Evolutionary conservation across 1,140 invertebrate species (phyloP), one percentile per base, ranked within the genome.

Genomic region (Brachionus paranguensis): DNA sequence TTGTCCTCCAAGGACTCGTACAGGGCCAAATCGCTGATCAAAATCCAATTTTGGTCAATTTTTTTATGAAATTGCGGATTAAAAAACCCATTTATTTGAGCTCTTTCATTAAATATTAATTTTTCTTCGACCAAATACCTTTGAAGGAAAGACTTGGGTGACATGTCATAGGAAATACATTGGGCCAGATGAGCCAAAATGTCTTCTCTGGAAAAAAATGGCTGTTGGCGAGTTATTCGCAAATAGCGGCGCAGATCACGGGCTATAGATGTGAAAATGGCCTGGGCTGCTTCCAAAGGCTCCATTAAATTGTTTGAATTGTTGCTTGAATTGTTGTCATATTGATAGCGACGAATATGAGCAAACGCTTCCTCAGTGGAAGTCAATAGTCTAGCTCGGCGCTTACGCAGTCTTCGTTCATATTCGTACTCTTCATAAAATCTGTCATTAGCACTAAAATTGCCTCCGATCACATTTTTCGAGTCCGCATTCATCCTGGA

Each of bases 341-440:
- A 29, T 33, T 84, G 43, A 20, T 24, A 29, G 84, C 91, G 87
- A 86, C 91, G 95, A 85, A 99, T 96, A 87, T 98, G 96, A 7
- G 95, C 95, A 88, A 99, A 99, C 0, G 96, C 96, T 88, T 99
- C 97, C 89, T 99, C 97, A 3, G 96, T 94, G 1, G 96, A 95
- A 6, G 94, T 94, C n/a, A 97, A 92, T 1, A 99, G 90, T 24
- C 96, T 90, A 27, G 96, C 95, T 86, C 93, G 92, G 0, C 97
- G 90, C 88, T 99, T 99, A 83, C 94, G 92, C 20, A 99, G 95
- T 68, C 96, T 91, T 70, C 96, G 91, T 86, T 97, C 96, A 88
- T 97, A 97, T 89, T 99, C 96, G 87, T 96, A 94, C 89, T 99
- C 96, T 89, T 98, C 96, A 88, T 98, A 97, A 89, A 98, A 98